Conservation (phyloP, 2,113 vertebrate species). For the Callipepla squamata region DNA sequence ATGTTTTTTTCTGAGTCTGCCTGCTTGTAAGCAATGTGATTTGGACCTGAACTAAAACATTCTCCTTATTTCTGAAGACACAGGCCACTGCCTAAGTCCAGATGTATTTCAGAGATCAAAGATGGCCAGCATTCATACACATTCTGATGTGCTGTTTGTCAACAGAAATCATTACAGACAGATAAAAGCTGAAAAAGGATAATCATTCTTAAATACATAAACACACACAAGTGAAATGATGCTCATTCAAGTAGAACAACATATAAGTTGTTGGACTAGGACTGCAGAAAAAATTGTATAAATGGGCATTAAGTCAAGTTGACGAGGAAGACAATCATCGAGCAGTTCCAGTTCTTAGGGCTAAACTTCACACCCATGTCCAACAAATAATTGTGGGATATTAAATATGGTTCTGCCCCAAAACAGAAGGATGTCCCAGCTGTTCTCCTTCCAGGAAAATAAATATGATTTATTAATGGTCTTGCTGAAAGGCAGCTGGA, state of each 20-base stretch:
- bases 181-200: neutral
- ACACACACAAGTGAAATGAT: neutral
- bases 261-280: neutral
- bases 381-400: constrained; percentile 52
- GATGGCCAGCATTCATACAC: neutral
- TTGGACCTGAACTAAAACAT: neutral
- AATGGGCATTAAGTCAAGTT: neutral
- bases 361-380: constrained; percentile 24
- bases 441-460: constrained; percentile 59
- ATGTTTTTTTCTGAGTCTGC: constrained; percentile 19
- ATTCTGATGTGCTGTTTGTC: neutral
- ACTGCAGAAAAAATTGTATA: neutral
- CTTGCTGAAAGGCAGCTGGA: constrained; percentile 68
- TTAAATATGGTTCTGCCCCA: constrained; percentile 32
- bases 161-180: constrained; percentile 23
- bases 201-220: neutral
- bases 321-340: neutral
- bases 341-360: constrained; percentile 4
- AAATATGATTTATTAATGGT: constrained; percentile 50
- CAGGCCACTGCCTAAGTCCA: constrained; percentile 33
- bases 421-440: constrained; percentile 64
- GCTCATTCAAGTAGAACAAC: constrained; percentile 4
- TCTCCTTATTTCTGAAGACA: constrained; percentile 30
- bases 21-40: neutral
- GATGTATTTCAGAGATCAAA: constrained; percentile 45